Base-by-base conservation (phyloP, 2,113 vertebrate genomes). In the Falcunculus frontatus region DNA sequence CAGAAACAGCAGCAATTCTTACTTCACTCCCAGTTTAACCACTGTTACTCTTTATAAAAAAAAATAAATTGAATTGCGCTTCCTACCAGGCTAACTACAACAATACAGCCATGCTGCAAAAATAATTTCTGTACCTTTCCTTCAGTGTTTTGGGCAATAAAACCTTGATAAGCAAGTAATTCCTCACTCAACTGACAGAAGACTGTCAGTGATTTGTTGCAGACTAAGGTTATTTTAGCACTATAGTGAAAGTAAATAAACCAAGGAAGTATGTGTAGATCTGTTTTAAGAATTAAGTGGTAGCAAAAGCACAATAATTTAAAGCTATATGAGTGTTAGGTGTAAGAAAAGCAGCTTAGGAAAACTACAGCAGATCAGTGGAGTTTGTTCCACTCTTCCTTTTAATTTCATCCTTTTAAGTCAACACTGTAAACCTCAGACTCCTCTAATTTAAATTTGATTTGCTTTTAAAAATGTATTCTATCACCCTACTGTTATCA, bases 21-120 rank as follows among this genome's bases (percentile, higher is more conserved):
- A 26, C 4, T 42, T 80, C 18, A 13, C 23, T 60, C 44, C 27
- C 13, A 20, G 7, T 25, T 80, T 73, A 23, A 55, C 6, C 10
- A 55, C 33, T 9, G 44, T 46, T 65, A 20, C 22, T 47, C 27
- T 41, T 46, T 6, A 19, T 35, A 15, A 39, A 44, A 25, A 41
- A 60, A 17, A 6, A 5, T 4, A 33, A 33, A 23, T 1, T 39
- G 4, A 50, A 32, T 35, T 44, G 13, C 0, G 0, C 11, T 87
- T 85, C 50, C 30, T 41, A 65, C 56, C 35, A 33, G 47, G 30
- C 42, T 20, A 30, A 57, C 7, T 12, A 49, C 19, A 87, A 68
- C 63, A 56, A 59, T 27, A 14, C 22, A 50, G 33, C n/a, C 35
- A 3, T 2, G 19, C 42, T 63, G 44, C 29, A 70, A 55, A 70